Percentiles rank a stretch among this genome's conserved stretches.
These are phyloP conservation scores for Bubo blakistoni DNA, from an alignment of 2,113 vertebrate species.

Conservation along the genomic window DNA sequence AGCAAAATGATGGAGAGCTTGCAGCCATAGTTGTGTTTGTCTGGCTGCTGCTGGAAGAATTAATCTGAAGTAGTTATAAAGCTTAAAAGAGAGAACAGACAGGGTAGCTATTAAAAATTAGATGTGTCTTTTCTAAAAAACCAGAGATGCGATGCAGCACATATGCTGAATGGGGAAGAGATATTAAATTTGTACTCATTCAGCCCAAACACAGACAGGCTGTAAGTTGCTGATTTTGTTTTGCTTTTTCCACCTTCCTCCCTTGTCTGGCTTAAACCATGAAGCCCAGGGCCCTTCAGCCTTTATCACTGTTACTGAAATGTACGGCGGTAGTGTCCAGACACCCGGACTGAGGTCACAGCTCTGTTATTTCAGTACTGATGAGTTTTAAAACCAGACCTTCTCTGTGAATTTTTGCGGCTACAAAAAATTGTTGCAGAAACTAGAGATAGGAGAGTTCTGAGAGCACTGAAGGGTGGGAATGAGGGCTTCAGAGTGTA, in stretches of 20 bases:
- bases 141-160: not conserved
- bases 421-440: not conserved
- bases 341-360: not conserved
- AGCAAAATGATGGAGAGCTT: not conserved
- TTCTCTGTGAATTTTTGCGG: not conserved
- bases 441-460: not conserved
- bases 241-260: not conserved
- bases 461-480: not conserved
- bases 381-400: not conserved
- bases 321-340: not conserved
- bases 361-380: not conserved
- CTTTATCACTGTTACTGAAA: not conserved
- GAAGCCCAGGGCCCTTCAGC: not conserved
- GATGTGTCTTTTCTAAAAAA: constrained; percentile 13
- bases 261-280: not conserved
- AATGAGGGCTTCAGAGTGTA: not conserved
- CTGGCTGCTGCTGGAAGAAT: not conserved
- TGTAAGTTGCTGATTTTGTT: not conserved
- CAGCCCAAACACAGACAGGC: not conserved
- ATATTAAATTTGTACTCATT: not conserved
- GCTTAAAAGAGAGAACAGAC: not conserved
- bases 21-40: not conserved
- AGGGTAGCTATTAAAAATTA: not conserved
- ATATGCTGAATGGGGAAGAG: constrained; percentile 1
- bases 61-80: not conserved